These are phyloP conservation scores for Ptilodon capucinus DNA, from an alignment of 2,888 invertebrate genomes.

Conservation along the genomic window DNA sequence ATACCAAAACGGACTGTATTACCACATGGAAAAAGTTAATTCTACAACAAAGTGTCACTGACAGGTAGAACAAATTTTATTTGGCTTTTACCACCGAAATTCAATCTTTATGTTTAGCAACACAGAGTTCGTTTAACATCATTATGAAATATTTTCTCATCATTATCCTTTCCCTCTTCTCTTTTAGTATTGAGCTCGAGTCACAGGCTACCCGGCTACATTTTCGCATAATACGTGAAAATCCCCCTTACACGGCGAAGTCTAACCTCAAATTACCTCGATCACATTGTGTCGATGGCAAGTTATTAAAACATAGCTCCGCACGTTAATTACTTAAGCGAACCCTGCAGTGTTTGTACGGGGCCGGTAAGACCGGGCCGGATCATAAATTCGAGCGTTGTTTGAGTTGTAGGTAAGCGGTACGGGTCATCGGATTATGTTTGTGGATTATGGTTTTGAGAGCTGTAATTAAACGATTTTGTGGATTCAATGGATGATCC, in stretches of 20 bases:
- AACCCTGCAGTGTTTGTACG: constrained; percentile 57
- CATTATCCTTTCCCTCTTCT: too few relatives aligned
- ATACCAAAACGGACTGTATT: too few relatives aligned
- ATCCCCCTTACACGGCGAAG: neutral
- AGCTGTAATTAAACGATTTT: constrained; percentile 39
- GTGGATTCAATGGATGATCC: constrained; percentile 15
- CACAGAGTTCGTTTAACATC: too few relatives aligned
- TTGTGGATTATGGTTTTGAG: constrained; percentile 41
- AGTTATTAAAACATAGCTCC: constrained; percentile 67
- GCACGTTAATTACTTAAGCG: constrained; percentile 70
- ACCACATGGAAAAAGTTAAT: too few relatives aligned
- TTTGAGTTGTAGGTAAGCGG: constrained; percentile 58
- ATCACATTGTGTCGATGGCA: constrained; percentile 34
- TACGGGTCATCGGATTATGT: constrained; percentile 47
- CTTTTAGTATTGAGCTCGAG: too few relatives aligned
- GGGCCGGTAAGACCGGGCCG: constrained; percentile 51
- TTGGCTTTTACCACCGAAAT: too few relatives aligned
- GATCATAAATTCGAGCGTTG: constrained; percentile 67
- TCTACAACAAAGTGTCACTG: too few relatives aligned
- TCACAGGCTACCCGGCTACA: neutral
- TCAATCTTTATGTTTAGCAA: too few relatives aligned
- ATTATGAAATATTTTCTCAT: too few relatives aligned
- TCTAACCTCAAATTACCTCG: constrained; percentile 14
- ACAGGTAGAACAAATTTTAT: too few relatives aligned
- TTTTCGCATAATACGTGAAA: neutral